Evolutionary conservation across 2,797 vertebrate genomes (phyloP).

Genomic region (Propithecus deckenii): DNA sequence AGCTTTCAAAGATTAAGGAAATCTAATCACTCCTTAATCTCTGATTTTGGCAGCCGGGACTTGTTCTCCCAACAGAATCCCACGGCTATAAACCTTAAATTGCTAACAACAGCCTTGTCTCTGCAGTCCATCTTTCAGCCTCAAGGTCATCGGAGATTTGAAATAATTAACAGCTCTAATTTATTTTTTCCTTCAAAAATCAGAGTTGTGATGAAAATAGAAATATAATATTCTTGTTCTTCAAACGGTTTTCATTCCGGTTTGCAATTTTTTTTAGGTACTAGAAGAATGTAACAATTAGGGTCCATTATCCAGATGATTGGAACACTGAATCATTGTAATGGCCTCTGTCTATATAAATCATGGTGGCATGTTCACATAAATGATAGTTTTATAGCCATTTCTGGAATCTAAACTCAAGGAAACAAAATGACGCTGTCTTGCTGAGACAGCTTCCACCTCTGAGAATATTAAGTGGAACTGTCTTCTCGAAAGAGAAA

Average conservation of each 20-base stretch:
- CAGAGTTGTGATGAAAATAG: conserved; percentile 69
- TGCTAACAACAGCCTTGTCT: neutral
- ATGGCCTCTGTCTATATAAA: conserved; percentile 72
- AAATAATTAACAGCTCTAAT: conserved; percentile 57
- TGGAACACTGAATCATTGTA: conserved; percentile 72
- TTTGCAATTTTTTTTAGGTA: conserved; percentile 73
- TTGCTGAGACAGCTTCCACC: conserved; percentile 36
- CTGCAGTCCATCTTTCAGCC: neutral
- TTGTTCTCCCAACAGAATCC: neutral
- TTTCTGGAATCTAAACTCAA: conserved; percentile 57
- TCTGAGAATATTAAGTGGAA: conserved; percentile 52
- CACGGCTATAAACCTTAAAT: conserved; percentile 35
- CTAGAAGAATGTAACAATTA: conserved; percentile 75
- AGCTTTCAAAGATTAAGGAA: conserved; percentile 52
- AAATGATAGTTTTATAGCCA: conserved; percentile 61
- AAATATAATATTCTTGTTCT: conserved; percentile 60
- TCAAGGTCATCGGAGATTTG: conserved; percentile 65
- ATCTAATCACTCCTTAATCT: conserved; percentile 56
- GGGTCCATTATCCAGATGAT: conserved; percentile 67
- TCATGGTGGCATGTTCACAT: conserved; percentile 13
- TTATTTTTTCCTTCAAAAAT: conserved; percentile 56
- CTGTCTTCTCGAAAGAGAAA: conserved; percentile 2
- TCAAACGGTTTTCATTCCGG: conserved; percentile 65
- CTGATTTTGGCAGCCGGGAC: conserved; percentile 60
- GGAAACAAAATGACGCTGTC: conserved; percentile 35